Conservation (phyloP, 2,113 vertebrate species). For the Pterocles gutturalis region DNA sequence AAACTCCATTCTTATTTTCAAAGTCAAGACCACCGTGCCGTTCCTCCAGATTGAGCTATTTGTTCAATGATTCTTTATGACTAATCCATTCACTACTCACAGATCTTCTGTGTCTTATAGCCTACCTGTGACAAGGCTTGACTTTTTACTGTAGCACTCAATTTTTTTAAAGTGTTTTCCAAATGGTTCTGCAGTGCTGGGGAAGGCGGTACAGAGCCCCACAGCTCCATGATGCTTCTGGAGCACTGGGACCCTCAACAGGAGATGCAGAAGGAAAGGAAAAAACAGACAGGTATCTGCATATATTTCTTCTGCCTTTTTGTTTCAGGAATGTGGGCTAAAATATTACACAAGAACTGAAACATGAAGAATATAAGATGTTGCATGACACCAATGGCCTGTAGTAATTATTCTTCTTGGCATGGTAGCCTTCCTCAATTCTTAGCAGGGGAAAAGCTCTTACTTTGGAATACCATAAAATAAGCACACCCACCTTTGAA, state of each 20-base stretch:
- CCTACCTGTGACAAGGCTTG: neutral
- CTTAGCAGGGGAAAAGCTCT: neutral
- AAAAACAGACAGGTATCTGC: neutral
- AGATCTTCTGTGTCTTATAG: neutral
- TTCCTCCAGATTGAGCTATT: neutral
- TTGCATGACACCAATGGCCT: neutral
- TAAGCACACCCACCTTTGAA: neutral
- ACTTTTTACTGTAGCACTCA: neutral
- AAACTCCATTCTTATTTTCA: neutral
- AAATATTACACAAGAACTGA: neutral
- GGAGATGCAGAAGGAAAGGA: neutral
- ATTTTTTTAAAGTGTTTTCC: neutral
- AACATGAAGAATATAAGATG: neutral
- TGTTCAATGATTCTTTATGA: neutral
- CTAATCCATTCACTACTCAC: neutral
- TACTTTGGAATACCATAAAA: neutral
- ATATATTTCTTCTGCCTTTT: neutral
- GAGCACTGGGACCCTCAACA: neutral
- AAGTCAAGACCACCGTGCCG: neutral
- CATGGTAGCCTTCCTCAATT: neutral
- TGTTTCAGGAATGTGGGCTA: neutral
- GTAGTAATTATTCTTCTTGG: neutral
- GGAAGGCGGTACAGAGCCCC: neutral
- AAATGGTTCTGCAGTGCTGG: neutral
- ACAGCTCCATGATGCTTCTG: neutral